phyloP scores from a whole-genome alignment of 2,797 vertebrate genomes.

The Muscicapa comitata region DNA sequence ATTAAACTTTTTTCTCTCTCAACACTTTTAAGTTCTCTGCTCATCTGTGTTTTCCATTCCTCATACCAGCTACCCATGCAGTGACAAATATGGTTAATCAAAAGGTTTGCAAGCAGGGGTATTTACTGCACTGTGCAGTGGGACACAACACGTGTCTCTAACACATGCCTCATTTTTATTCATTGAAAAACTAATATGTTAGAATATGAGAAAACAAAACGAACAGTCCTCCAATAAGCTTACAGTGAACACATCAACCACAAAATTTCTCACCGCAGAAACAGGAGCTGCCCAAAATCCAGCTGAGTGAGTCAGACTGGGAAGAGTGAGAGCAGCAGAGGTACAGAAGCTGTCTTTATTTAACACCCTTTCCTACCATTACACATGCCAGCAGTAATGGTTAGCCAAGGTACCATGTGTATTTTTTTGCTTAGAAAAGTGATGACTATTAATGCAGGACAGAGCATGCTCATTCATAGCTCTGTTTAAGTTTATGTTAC shows the following conservation, averaged over 20 bases:
- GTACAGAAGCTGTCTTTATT: not conserved
- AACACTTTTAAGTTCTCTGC: not conserved
- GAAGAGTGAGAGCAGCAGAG: not conserved
- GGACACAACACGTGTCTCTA: not conserved
- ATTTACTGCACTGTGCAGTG: not conserved
- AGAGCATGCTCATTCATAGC: not conserved
- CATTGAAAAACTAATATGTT: not conserved
- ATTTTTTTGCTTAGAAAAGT: not conserved
- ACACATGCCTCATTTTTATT: not conserved
- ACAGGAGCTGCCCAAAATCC: not conserved
- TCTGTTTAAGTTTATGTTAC: conserved; percentile 3
- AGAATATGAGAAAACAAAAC: not conserved
- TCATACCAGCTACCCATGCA: not conserved
- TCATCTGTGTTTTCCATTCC: not conserved
- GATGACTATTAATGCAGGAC: not conserved
- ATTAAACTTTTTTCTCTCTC: not conserved
- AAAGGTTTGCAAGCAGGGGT: not conserved
- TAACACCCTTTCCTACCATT: not conserved
- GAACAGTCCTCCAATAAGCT: not conserved
- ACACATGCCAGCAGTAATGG: not conserved
- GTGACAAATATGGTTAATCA: not conserved
- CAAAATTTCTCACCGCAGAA: not conserved
- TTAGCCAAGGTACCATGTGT: not conserved
- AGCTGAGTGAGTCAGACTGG: not conserved
- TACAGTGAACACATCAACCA: not conserved